Base-by-base conservation (phyloP, 2,113 vertebrate genomes). In the Capricornis sumatraensis region DNA sequence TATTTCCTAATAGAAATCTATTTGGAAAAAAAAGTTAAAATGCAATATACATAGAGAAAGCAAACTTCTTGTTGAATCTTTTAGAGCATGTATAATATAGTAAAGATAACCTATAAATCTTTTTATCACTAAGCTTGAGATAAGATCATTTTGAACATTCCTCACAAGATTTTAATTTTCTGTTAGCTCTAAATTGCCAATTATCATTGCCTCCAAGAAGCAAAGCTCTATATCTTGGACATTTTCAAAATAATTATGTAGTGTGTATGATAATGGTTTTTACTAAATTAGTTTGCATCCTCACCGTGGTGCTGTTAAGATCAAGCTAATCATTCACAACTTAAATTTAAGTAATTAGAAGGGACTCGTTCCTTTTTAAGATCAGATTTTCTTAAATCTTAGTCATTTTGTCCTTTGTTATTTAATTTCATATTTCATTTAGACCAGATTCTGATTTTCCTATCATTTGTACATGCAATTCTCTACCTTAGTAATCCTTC, bases 201-300 rank as follows among this genome's bases (percentile, higher is more conserved):
- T 23, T 96, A 94, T 97, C 78, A 94, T 92, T 90, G 84, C 81
- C n/a, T 95, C 81, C 30, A 71, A 93, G 89, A 97, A 95, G 87
- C 57, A 92, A 97, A 96, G 83, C 93, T 87, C 89, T 96, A 2
- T 74, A 78, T 95, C 57, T 71, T 94, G 74, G 92, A 67, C 79
- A 88, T 95, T 97, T 98, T 97, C 87, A 94, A 92, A 97, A 95
- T 97, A 97, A 97, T 98, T 93, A 97, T 96, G 91, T 85, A 57
- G 53, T 95, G 19, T 95, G 87, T 92, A 96, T 92, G 96, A 97
- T 92, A 98, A 98, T 92, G 87, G 89, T 43, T 97, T 94, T 97
- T 67, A 97, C 91, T 97, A 94, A 97, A 96, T 97, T 97, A 98
- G 74, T 25, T 96, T 89, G 28, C 50, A 88, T 88, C 23, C 58